Conservation (phyloP, 2,113 vertebrate species). For the Cichladusa arquata region DNA sequence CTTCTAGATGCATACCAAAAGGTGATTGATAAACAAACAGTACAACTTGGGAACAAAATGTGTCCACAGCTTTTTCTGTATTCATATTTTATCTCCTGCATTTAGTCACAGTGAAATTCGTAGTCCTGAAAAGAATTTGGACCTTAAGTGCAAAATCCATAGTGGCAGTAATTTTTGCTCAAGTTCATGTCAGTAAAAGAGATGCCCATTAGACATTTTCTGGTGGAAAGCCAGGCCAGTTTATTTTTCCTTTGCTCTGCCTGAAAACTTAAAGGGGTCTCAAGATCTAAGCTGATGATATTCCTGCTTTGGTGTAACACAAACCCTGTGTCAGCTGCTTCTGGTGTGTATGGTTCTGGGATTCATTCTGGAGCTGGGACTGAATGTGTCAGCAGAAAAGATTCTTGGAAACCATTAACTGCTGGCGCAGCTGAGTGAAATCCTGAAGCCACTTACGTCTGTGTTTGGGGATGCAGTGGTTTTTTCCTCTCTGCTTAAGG, state of each 20-base stretch:
- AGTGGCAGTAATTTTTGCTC: neutral
- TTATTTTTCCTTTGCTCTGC: neutral
- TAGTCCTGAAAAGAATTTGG: neutral
- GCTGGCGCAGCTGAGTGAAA: neutral
- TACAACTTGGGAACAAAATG: neutral
- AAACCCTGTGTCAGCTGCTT: neutral
- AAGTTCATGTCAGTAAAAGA: neutral
- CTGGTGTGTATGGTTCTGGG: neutral
- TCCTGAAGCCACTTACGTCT: neutral
- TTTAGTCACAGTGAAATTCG: neutral
- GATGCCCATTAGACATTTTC: neutral
- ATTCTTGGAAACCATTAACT: neutral
- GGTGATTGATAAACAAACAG: neutral
- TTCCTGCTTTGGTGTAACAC: neutral
- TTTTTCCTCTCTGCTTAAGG: neutral
- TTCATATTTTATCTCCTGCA: neutral
- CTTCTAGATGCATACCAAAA: neutral
- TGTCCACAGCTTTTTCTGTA: neutral
- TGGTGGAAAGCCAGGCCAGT: neutral
- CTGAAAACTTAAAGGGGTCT: neutral
- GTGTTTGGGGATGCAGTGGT: neutral
- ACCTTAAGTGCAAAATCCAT: neutral
- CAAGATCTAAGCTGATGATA: neutral
- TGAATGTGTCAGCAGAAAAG: neutral
- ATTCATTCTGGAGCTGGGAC: neutral